Conservation (phyloP, 2,797 vertebrate genomes). For the Chaenodraco wilsoni region DNA sequence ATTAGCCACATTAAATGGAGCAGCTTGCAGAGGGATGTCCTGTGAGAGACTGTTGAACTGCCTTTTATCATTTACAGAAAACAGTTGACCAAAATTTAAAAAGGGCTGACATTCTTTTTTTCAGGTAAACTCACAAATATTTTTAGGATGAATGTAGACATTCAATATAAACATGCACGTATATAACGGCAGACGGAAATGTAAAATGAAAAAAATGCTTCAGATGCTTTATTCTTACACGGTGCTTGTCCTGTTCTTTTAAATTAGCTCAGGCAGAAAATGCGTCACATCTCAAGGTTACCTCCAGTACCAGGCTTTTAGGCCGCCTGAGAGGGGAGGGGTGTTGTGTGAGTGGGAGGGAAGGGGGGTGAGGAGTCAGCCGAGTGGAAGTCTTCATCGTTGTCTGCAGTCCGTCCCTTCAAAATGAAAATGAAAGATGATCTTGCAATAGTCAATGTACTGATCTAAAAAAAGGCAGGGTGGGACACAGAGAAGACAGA, state of each 20-base stretch:
- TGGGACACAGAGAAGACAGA: conserved; percentile 8
- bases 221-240: background rate
- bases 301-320: conserved; percentile 41
- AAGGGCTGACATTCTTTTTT: background rate
- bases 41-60: conserved; percentile 5
- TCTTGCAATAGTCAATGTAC: conserved; percentile 14
- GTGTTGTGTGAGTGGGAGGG: conserved; percentile 17
- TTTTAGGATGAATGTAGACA: background rate
- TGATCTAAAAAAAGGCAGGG: background rate
- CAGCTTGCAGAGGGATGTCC: conserved; percentile 19
- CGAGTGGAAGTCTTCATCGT: conserved; percentile 11
- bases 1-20: conserved; percentile 20
- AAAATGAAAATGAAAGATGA: background rate
- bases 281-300: conserved; percentile 81
- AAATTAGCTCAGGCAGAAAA: conserved; percentile 46
- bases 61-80: background rate
- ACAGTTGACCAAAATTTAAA: conserved; percentile 27
- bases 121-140: background rate
- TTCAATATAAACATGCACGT: background rate
- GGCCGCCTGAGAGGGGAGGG: conserved; percentile 27
- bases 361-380: conserved; percentile 12
- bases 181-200: background rate
- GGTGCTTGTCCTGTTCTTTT: conserved; percentile 8
- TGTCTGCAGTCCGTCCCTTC: conserved; percentile 31
- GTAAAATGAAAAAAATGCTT: background rate